Base-by-base conservation (phyloP, 2,888 invertebrate genomes). In the Pediacus dermestoides region DNA sequence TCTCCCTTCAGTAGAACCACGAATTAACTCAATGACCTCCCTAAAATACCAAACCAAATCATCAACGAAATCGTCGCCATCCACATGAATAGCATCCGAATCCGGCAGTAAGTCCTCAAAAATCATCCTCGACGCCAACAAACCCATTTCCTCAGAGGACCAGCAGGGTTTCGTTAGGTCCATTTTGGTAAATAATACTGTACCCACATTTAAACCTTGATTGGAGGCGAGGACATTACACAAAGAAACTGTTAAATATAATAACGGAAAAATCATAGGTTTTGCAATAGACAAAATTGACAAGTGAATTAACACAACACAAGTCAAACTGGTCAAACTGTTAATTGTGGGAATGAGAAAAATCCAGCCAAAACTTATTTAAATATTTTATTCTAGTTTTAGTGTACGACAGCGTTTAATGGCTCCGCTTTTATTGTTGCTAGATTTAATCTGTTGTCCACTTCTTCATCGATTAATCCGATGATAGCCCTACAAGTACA, bases 401-500 rank as follows among this genome's bases (percentile, higher is more conserved):
- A 89, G 71, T 88, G 88, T 48, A 81, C 80, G 53, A 90, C 87
- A 36, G 88, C 79, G 57, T 84, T 86, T 46, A 90, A 69, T 1
- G 89, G 88, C 68, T 90, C 89, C 33, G 89, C 89, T 67, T 87
- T 80, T 52, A 90, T 86, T 53, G 81, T 82, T 14, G 81, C 77
- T 54, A 89, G 75, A 66, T 89, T 88, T 56, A 89, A 67, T 63
- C 88, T 75, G 44, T 88, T 83, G 64, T 90, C 89, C 52, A 88
- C 75, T 44, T 83, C 81, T 62, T 90, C 89, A 61, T 90, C 89
- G 55, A 90, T 78, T 67, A 87, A 82, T 25, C 89, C 89, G 44
- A 90, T 84, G 26, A 90, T 82, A 2, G 88, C 89, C 33, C 78
- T 78, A n/a, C 48, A 41, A 25, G 33, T 26, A 39, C 11, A 31